These are phyloP conservation scores for Rambutsinella grinnellia DNA, from an alignment of 2,888 invertebrate genomes.

Conservation along the genomic window DNA sequence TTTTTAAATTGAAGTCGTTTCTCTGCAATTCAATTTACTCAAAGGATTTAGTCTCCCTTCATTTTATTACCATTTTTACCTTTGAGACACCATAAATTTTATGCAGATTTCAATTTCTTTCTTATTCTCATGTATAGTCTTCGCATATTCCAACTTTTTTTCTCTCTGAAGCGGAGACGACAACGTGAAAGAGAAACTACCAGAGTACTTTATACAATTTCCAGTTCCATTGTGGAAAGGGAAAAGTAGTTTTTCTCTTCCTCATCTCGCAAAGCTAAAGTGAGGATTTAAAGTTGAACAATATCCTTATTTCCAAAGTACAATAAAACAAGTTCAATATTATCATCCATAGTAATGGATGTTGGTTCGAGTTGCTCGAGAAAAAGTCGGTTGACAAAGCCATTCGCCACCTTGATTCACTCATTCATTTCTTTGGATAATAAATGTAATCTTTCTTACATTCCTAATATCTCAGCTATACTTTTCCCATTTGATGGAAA, in stretches of 20 bases:
- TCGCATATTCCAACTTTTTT: slow-evolving; percentile 10
- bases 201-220: slow-evolving; percentile 8
- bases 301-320: slow-evolving; percentile 43
- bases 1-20: slow-evolving; percentile 67
- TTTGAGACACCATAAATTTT: slow-evolving; percentile 67
- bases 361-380: too few species aligned
- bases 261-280: slow-evolving; percentile 7
- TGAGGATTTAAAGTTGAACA: slow-evolving; percentile 33
- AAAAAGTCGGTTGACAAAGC: slow-evolving; percentile 42
- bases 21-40: slow-evolving; percentile 67
- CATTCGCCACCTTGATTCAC: slow-evolving; percentile 49
- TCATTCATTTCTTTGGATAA: slow-evolving; percentile 49
- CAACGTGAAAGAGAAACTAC: too few species aligned
- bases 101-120: slow-evolving; percentile 67
- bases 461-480: not conserved
- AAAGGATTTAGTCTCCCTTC: slow-evolving; percentile 67
- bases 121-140: slow-evolving; percentile 41
- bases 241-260: slow-evolving; percentile 14
- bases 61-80: slow-evolving; percentile 67
- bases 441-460: slow-evolving; percentile 51
- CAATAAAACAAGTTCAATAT: slow-evolving; percentile 55
- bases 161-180: slow-evolving; percentile 1
- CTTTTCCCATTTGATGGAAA: too few species aligned
- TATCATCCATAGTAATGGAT: slow-evolving; percentile 27
- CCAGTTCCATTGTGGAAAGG: slow-evolving; percentile 14